Evolutionary conservation across 2,888 invertebrate genomes (phyloP).

Genomic region (Zhuqinia jingwanae): DNA sequence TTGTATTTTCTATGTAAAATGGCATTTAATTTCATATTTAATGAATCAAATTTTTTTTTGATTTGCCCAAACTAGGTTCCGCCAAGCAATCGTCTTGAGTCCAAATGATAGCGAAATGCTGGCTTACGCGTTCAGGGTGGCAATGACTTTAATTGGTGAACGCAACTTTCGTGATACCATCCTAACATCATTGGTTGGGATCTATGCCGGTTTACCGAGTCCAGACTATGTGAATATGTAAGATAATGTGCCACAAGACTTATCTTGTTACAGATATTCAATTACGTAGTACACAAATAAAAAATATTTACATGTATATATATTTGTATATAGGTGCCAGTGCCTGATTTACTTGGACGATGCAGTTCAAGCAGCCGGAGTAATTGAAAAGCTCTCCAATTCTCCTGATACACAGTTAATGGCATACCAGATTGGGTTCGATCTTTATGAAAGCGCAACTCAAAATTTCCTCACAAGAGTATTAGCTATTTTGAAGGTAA

Average conservation of each 20-base stretch:
- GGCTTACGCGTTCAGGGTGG: constrained; percentile 96
- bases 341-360: constrained; percentile 98
- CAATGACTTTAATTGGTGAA: constrained; percentile 97
- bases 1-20: background rate
- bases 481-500: constrained; percentile 89
- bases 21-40: background rate
- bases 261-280: background rate
- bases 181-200: constrained; percentile 91
- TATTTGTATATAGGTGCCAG: constrained; percentile 85
- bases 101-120: constrained; percentile 95
- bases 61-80: constrained; percentile 70
- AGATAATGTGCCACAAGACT: background rate
- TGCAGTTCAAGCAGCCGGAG: constrained; percentile 94
- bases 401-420: constrained; percentile 89
- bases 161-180: constrained; percentile 95
- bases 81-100: constrained; percentile 78
- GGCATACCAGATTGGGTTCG: constrained; percentile 99
- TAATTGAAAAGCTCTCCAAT: constrained; percentile 91
- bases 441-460: constrained; percentile 99
- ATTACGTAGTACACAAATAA: too few relatives aligned
- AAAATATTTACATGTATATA: background rate
- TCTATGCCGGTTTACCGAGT: constrained; percentile 93
- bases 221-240: constrained; percentile 98
- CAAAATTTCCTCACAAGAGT: constrained; percentile 97
- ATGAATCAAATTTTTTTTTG: background rate